Base-by-base conservation (phyloP, 1,140 invertebrate species). In the Drosophila burlai region DNA sequence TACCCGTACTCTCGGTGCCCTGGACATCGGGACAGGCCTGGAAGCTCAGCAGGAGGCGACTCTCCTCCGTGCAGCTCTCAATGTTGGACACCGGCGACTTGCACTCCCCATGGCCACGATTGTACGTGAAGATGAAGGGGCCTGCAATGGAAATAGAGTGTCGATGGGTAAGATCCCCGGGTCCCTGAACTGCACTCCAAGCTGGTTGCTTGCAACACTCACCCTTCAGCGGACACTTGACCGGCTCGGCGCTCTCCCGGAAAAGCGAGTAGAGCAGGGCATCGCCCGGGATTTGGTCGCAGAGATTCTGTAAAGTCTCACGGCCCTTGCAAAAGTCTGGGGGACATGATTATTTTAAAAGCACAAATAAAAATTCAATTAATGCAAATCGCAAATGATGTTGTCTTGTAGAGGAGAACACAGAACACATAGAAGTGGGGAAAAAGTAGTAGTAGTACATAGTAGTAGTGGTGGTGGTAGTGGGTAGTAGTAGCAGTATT, bases 21-120 rank as follows among this genome's bases (percentile, higher is more conserved):
- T 95, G 94, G 8, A 98, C 95, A 93, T 98, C 97, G 1, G 97
- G 97, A 93, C 98, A 99, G 18, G 97, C 97, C 94, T 98, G 97
- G 93, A 98, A 98, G 91, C 96, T 96, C 80, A 99, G 95, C 47
- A 98, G 94, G 36, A 98, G 94, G 71, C 97, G 94, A 72, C 96
- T 97, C 84, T 98, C 96, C 84, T 98, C 97, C 2, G 97, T 98
- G 93, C 97, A 99, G 55, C 96, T 96, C 92, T 98, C 97, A 42
- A 98, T 96, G 72, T 96, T 96, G 60, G 97, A 98, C 21, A 96
- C 95, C 2, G 97, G 97, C 77, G 95, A 96, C 13, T 94, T 94
- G 93, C 98, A 99, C 86, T 97, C 97, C 2, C 97, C 97, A 54
- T 96, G 95, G 10, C 97, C 97, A 46, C 96, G 93, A 83, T 94